Percentiles rank a stretch among this genome's conserved stretches.
Conservation (phyloP, 2,888 invertebrate genomes). For the Clanis bilineata region DNA sequence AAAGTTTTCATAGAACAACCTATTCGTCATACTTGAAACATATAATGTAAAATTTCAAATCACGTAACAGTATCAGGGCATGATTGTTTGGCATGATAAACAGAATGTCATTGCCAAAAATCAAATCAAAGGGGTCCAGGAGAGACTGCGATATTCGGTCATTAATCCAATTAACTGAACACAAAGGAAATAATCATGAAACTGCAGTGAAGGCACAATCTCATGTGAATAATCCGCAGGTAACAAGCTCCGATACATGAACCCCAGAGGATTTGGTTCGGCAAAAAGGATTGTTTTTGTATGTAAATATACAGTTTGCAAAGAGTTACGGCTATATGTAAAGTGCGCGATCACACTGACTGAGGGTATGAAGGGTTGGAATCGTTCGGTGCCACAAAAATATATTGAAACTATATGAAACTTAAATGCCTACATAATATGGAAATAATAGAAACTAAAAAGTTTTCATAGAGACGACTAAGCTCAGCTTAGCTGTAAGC, state of each 20-base stretch:
- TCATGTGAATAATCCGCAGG: slow-evolving; percentile 6
- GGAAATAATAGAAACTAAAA: too few relatives aligned
- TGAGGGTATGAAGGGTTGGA: too few relatives aligned
- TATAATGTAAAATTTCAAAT: not conserved
- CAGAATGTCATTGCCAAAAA: slow-evolving; percentile 17
- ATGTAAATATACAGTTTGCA: not conserved
- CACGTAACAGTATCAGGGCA: not conserved
- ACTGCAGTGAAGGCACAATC: slow-evolving; percentile 20
- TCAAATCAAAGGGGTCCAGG: slow-evolving; percentile 22
- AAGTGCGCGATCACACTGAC: not conserved
- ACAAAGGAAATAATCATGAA: slow-evolving; percentile 42
- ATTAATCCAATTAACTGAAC: slow-evolving; percentile 50
- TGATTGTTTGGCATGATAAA: not conserved
- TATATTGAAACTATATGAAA: too few relatives aligned
- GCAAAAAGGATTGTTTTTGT: not conserved
- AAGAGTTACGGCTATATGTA: not conserved
- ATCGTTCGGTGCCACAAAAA: too few relatives aligned
- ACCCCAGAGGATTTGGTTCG: not conserved
- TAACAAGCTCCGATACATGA: not conserved
- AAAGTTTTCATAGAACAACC: too few relatives aligned
- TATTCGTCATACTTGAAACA: too few relatives aligned
- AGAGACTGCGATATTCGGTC: slow-evolving; percentile 26
- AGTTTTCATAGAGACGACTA: too few relatives aligned
- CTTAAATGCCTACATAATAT: too few relatives aligned
- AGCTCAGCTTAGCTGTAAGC: too few relatives aligned